Conservation (phyloP, 2,888 invertebrate species). For the Lasioglossum zephyrum region DNA sequence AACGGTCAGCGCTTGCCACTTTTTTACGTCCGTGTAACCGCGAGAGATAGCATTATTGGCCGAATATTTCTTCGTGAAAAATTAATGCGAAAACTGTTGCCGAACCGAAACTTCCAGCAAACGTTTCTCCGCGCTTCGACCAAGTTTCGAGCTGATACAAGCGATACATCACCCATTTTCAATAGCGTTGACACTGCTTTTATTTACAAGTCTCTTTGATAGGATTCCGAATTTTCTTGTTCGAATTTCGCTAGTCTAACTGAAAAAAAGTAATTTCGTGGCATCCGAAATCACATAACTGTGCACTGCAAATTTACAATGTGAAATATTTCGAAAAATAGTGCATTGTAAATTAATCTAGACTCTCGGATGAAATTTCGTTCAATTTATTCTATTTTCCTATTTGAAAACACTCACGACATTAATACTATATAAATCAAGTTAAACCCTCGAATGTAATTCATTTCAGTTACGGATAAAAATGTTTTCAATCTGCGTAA, state of each 20-base stretch:
- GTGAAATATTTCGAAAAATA: too few relatives aligned
- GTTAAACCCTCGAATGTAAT: background rate
- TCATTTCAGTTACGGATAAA: too few relatives aligned
- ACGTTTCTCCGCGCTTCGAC: background rate
- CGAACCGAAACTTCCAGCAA: background rate
- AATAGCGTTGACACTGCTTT: background rate
- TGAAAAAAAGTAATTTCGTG: background rate
- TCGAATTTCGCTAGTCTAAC: background rate
- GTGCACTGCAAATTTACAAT: background rate
- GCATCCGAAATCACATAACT: background rate
- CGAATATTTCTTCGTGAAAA: constrained; percentile 1
- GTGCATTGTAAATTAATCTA: background rate
- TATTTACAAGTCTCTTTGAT: background rate
- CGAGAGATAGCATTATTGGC: constrained; percentile 13
- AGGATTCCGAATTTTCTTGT: background rate
- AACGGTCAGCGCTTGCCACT: constrained; percentile 10
- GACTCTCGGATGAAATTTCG: background rate
- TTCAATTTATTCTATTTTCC: background rate
- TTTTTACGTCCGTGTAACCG: constrained; percentile 16
- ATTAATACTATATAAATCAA: background rate
- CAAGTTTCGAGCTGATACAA: background rate
- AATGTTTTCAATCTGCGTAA: background rate
- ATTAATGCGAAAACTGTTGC: constrained; percentile 7
- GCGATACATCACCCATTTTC: background rate
- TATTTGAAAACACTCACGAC: background rate